These are phyloP conservation scores for Cyanoliseus patagonus DNA, from an alignment of 2,113 vertebrate species.

Conservation along the genomic window DNA sequence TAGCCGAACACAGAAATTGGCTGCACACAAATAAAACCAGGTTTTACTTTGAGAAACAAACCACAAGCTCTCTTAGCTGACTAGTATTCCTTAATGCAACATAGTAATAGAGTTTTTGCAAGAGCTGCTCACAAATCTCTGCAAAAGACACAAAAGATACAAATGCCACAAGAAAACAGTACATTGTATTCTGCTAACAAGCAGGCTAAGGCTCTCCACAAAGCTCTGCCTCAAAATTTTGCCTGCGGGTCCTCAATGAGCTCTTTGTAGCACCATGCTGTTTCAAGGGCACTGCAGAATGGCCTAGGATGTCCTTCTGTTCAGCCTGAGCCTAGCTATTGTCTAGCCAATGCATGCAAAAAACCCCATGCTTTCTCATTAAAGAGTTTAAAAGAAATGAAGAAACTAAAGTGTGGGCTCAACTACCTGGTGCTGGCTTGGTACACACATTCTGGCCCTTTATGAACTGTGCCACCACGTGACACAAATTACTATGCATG, in stretches of 20 bases:
- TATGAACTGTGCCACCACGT: not conserved
- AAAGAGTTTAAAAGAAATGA: not conserved
- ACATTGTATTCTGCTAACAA: not conserved
- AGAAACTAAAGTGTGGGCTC: not conserved
- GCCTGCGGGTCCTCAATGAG: rapidly evolving
- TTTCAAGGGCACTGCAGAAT: not conserved
- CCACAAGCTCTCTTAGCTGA: not conserved
- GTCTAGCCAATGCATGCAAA: not conserved
- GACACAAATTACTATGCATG: not conserved
- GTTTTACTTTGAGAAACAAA: not conserved
- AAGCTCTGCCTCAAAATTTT: not conserved
- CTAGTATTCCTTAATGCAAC: not conserved
- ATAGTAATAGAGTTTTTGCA: not conserved
- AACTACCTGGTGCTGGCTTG: not conserved
- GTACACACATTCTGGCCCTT: not conserved
- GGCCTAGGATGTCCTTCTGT: not conserved
- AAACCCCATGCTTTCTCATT: not conserved
- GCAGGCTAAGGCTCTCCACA: not conserved
- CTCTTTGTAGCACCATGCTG: no score
- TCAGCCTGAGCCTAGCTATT: not conserved
- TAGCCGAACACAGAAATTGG: not conserved
- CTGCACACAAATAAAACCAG: not conserved
- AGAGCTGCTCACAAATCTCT: not conserved
- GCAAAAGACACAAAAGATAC: not conserved
- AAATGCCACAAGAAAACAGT: not conserved